phyloP scores from a whole-genome alignment of 2,888 invertebrate species.

The Eurois occulta region DNA sequence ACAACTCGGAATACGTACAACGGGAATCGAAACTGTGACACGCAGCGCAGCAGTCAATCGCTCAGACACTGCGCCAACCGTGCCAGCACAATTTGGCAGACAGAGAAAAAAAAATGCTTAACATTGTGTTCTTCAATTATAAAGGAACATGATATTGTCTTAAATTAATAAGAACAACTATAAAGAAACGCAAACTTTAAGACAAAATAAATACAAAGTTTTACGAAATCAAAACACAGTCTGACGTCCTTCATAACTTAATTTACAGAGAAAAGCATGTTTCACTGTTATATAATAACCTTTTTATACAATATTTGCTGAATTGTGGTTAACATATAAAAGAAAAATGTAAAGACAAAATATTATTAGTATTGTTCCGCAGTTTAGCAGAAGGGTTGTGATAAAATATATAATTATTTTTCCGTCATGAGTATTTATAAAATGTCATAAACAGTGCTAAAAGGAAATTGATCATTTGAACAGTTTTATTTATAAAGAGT shows the following conservation, averaged over 20 bases:
- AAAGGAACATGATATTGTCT: neutral
- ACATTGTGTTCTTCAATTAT: neutral
- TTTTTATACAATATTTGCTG: slow-evolving; percentile 47
- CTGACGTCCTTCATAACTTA: slow-evolving; percentile 10
- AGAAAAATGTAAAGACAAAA: slow-evolving; percentile 36
- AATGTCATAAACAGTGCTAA: slow-evolving; percentile 10
- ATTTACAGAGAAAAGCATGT: slow-evolving; percentile 39
- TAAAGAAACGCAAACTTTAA: neutral
- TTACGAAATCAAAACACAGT: slow-evolving; percentile 10
- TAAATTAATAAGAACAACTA: neutral
- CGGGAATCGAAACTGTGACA: neutral
- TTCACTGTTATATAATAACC: slow-evolving; percentile 15
- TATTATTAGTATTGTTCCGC: slow-evolving; percentile 40
- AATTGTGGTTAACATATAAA: slow-evolving; percentile 38
- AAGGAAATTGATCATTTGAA: slow-evolving; percentile 14
- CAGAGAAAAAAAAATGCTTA: too few species aligned
- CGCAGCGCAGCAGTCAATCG: neutral
- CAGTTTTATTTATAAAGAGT: slow-evolving; percentile 13
- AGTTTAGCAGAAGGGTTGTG: slow-evolving; percentile 33
- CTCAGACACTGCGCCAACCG: neutral
- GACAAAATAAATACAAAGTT: neutral
- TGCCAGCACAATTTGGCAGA: too few species aligned
- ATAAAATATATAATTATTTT: slow-evolving; percentile 35
- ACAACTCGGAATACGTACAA: too few species aligned
- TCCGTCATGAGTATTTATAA: neutral